phyloP scores from a whole-genome alignment of 2,113 vertebrate genomes.

The Passer montanus region DNA sequence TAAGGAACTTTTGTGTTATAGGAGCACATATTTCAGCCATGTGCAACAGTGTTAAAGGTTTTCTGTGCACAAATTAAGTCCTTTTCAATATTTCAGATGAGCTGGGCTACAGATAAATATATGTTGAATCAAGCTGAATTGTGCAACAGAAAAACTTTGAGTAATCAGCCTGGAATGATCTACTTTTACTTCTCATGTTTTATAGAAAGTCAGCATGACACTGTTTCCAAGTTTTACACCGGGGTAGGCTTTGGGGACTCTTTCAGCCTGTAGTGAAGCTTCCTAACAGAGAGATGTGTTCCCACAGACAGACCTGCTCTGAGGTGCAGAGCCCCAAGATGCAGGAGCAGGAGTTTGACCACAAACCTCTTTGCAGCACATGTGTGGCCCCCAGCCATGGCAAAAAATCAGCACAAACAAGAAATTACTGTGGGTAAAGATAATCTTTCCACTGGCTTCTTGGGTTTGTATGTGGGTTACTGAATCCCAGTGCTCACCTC shows the following conservation, averaged over 20 bases:
- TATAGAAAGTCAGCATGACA: not conserved
- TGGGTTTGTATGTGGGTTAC: not conserved
- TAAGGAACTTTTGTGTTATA: not conserved
- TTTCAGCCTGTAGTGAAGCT: not conserved
- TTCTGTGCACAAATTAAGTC: not conserved
- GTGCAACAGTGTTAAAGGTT: not conserved
- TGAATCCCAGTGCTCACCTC: not conserved
- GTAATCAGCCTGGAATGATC: not conserved
- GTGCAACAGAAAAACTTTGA: not conserved
- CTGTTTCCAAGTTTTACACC: not conserved
- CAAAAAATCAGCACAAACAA: not conserved
- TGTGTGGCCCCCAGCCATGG: too few relatives aligned
- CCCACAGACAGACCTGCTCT: not conserved
- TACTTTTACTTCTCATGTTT: not conserved
- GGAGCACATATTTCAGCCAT: not conserved
- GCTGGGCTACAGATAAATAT: not conserved
- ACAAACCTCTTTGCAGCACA: not conserved
- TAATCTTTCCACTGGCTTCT: not conserved
- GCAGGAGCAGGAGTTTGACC: not conserved
- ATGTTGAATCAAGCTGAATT: not conserved
- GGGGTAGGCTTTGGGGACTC: not conserved
- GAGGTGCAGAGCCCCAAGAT: not conserved
- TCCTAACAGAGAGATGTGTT: not conserved
- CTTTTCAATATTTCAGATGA: not conserved
- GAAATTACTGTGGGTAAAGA: not conserved